A percentile compares a stretch with the other conserved stretches of the same genome.
Conservation (phyloP, 2,888 invertebrate genomes). For the Eristalis intricaria region DNA sequence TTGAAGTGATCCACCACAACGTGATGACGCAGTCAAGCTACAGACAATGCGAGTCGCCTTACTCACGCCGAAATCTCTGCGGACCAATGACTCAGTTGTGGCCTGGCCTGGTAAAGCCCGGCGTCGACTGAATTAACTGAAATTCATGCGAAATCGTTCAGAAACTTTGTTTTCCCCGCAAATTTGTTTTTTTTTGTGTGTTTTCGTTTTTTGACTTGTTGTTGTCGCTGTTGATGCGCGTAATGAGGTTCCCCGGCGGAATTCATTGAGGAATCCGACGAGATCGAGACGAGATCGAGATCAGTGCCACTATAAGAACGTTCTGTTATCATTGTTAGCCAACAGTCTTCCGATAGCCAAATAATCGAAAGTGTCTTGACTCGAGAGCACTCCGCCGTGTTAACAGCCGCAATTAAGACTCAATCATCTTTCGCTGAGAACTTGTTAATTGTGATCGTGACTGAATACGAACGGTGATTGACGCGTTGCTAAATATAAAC, state of each 20-base stretch:
- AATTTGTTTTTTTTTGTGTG: neutral
- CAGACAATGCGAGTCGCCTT: neutral
- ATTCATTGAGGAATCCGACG: conserved; percentile 4
- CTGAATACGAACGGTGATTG: neutral
- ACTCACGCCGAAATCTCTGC: neutral
- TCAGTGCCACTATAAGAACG: conserved; percentile 37
- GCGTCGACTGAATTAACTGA: neutral
- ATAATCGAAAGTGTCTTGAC: conserved; percentile 13
- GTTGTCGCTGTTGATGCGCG: neutral
- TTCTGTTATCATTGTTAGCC: conserved; percentile 22
- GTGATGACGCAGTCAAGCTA: neutral
- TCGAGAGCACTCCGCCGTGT: neutral
- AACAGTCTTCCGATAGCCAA: conserved; percentile 37
- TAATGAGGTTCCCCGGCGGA: neutral
- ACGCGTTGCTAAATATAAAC: conserved; percentile 44
- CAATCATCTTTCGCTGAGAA: conserved; percentile 8
- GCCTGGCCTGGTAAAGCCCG: neutral
- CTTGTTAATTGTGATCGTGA: conserved; percentile 29
- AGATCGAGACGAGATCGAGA: neutral
- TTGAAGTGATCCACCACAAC: neutral
- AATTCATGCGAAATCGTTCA: neutral
- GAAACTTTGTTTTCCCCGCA: neutral
- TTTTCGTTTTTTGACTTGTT: neutral
- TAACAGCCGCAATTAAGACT: neutral
- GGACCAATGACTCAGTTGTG: neutral